Evolutionary conservation across 2,888 invertebrate species (phyloP).

Genomic region (Acanthosoma haemorrhoidale): DNA sequence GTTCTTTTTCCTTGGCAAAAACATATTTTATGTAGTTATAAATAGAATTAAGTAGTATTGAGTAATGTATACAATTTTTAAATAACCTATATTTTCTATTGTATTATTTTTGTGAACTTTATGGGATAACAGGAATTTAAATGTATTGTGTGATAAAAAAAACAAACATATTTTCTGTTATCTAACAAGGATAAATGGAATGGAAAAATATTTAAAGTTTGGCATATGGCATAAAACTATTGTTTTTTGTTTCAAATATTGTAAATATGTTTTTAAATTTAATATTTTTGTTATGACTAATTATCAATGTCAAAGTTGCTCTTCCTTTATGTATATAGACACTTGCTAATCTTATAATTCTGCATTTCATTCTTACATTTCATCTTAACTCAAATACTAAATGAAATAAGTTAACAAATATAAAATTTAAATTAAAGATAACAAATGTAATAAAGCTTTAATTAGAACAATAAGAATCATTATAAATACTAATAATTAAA

Average conservation of each 20-base stretch:
- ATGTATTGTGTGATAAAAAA: not conserved
- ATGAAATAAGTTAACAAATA: not conserved
- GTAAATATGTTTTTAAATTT: not conserved
- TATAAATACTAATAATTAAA: not conserved
- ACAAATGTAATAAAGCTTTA: constrained; percentile 22
- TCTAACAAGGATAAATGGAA: not conserved
- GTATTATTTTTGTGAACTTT: not conserved
- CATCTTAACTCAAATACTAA: not conserved
- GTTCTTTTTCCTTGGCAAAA: not conserved
- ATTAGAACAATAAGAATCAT: constrained; percentile 23
- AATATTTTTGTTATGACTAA: not conserved
- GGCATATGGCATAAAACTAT: not conserved
- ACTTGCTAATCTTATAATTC: not conserved
- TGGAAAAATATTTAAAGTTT: not conserved
- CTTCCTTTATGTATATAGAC: constrained; percentile 25
- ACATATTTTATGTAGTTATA: no score
- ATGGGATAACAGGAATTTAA: not conserved
- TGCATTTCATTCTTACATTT: not conserved
- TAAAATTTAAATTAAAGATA: not conserved
- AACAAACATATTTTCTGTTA: not conserved
- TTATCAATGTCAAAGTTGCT: constrained; percentile 24
- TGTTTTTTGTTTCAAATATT: no score
- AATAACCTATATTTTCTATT: not conserved
- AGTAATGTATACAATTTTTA: not conserved
- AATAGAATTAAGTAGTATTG: not conserved